Evolutionary conservation across 53 echinoderm and acorn worm genomes (phyloP), one percentile per base, ranked within the genome.

Genomic region (Mesocentrotus franciscanus): DNA sequence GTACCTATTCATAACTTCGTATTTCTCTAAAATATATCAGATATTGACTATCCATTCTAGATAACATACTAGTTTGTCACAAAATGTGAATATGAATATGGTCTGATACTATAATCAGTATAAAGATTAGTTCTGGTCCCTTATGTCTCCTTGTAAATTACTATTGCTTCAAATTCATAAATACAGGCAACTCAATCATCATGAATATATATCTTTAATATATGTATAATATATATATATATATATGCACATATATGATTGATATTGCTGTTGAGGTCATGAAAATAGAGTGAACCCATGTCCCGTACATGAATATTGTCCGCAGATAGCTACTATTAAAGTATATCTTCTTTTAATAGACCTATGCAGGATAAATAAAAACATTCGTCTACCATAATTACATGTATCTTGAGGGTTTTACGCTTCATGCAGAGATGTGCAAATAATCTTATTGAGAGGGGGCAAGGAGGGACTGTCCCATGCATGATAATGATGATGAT

Each of bases 241-340:
- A 64, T 64, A 76, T 76, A 76, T 76, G 76, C 76, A 76, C 76
- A 75, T n/a, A 76, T 76, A 81, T 81, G 81, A 81, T 20, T 76
- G 76, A 81, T 81, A 81, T 81, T 81, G 81, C 81, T 81, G 81
- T 42, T 22, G 42, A 81, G 81, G 81, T 81, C 36, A 39, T 42
- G 20, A 42, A 81, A 81, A 81, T 81, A 39, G 18, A 33, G 10
- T 22, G 18, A 81, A 81, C 36, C 42, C 81, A 39, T 35, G 36
- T 81, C 81, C 81, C 20, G 81, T 81, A 39, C 20, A 81, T 33
- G 36, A 81, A 39, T 22, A 1, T 81, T 20, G 20, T 81, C 42
- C 20, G 42, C 32, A 0, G 12, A 74, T 74, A 74, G 32, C 74
- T 74, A 74, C 30, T 0, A 74, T 6, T 49, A 7, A 49, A 49